A percentile compares a stretch with the other conserved stretches of the same genome.
These are phyloP conservation scores for Lordiphosa fenestrarum DNA, from an alignment of 2,888 invertebrate genomes.

Conservation along the genomic window DNA sequence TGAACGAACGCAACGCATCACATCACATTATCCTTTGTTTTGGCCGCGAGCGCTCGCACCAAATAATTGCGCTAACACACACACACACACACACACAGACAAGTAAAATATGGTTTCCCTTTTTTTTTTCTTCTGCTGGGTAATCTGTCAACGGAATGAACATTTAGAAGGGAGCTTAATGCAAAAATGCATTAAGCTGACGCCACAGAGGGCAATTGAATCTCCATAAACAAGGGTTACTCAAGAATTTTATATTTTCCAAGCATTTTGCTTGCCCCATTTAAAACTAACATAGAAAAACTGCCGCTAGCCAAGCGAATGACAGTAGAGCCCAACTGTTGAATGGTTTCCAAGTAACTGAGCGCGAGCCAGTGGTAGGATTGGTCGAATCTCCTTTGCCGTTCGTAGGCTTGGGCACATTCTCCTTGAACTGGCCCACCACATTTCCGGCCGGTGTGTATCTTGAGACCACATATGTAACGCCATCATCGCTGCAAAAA, in stretches of 20 bases:
- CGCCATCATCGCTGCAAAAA: background rate
- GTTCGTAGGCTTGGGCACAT: constrained; percentile 26
- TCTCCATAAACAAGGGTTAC: too few relatives aligned
- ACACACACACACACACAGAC: constrained; percentile 24
- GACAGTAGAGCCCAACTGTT: too few relatives aligned
- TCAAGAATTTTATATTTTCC: too few relatives aligned
- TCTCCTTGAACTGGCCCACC: constrained; percentile 16
- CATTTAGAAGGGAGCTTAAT: constrained; percentile 43
- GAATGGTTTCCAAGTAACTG: too few relatives aligned
- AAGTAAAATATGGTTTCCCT: constrained; percentile 4
- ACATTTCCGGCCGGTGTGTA: constrained; percentile 29
- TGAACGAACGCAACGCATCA: constrained; percentile 48
- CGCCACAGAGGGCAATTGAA: background rate
- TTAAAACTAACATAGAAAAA: too few relatives aligned
- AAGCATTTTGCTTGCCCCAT: too few relatives aligned
- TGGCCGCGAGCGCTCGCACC: constrained; percentile 26
- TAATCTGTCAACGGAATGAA: constrained; percentile 41
- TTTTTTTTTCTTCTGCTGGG: constrained; percentile 13
- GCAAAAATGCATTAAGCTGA: constrained; percentile 41
- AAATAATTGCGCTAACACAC: constrained; percentile 57
- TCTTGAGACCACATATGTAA: constrained; percentile 12
- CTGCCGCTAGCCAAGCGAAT: too few relatives aligned
- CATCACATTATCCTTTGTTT: constrained; percentile 58
- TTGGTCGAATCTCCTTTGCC: background rate
- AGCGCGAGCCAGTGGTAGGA: too few relatives aligned